Evolutionary conservation across 2,113 vertebrate genomes (phyloP), one percentile per base, ranked within the genome.

Genomic region (Lichenostomus cassidix): DNA sequence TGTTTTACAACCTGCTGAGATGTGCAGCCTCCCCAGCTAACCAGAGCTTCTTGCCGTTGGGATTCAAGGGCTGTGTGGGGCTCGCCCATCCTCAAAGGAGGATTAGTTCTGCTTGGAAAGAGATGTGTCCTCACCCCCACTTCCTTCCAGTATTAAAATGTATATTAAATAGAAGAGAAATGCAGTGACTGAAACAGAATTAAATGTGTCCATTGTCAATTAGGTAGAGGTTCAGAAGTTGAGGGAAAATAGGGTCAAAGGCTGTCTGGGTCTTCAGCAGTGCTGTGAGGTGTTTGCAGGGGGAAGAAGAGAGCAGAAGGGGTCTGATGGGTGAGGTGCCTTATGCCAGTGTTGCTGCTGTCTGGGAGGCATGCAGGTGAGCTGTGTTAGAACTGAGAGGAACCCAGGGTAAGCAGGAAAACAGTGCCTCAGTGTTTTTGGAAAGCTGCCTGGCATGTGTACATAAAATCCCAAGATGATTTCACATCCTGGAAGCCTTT

Each of bases 71-170:
- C 64, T 64, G 69, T 15, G 69, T 49, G 90, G 76, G 86, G 70
- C 42, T 90, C 0, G 1, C 49, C 76, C 3, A 1, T 82, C 74
- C 88, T 90, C 88, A 73, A 71, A 83, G 65, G 83, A 73, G 83
- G 93, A 92, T 93, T 96, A 96, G 88, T 95, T 97, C 90, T 90
- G 69, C 90, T 90, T 84, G 90, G 85, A 42, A 73, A 46, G 90
- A 93, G n/a, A 49, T 64, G 49, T 52, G 69, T 71, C 65, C 55
- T 89, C 53, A 31, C 28, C 79, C 55, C 10, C 12, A 7, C 23
- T 73, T 50, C 79, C 46, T 44, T 79, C 52, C 53, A 28, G 16
- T 75, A 75, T 75, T 92, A 89, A 96, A 96, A 94, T 83, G 83
- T 81, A 68, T 71, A 81, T 84, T 94, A 86, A 83, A 92, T 24